Conservation (phyloP, 2,797 vertebrate genomes). For the Dryobates pubescens region DNA sequence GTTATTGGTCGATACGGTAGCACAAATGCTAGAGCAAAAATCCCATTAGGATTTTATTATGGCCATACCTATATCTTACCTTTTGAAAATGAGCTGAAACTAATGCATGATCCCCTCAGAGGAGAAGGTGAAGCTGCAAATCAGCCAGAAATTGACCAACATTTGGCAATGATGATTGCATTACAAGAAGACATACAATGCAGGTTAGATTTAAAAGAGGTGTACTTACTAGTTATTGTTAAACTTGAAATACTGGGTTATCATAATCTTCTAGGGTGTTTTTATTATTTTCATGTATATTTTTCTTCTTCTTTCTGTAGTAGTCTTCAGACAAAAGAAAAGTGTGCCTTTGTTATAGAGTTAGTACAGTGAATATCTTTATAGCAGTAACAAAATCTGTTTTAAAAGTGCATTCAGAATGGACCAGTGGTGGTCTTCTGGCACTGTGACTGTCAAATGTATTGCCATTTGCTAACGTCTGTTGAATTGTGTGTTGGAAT, state of each 20-base stretch:
- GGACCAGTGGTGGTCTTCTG: not conserved
- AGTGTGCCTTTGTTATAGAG: not conserved
- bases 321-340: not conserved
- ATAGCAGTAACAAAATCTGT: not conserved
- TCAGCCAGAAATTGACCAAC: constrained; percentile 96
- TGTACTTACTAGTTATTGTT: not conserved
- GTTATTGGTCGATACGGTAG: constrained; percentile 98
- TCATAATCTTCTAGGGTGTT: not conserved
- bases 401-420: not conserved
- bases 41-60: constrained; percentile 97
- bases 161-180: constrained; percentile 96
- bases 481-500: not conserved
- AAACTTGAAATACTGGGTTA: not conserved
- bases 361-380: not conserved
- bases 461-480: not conserved
- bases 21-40: constrained; percentile 98
- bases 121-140: constrained; percentile 90
- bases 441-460: not conserved
- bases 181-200: constrained; percentile 99
- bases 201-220: constrained; percentile 81
- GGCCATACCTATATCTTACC: constrained; percentile 98
- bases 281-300: too few species aligned
- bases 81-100: constrained; percentile 96
- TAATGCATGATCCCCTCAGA: constrained; percentile 94
- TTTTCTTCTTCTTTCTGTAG: not conserved